These are phyloP conservation scores for Strix uralensis DNA, from an alignment of 2,113 vertebrate genomes.

Conservation along the genomic window DNA sequence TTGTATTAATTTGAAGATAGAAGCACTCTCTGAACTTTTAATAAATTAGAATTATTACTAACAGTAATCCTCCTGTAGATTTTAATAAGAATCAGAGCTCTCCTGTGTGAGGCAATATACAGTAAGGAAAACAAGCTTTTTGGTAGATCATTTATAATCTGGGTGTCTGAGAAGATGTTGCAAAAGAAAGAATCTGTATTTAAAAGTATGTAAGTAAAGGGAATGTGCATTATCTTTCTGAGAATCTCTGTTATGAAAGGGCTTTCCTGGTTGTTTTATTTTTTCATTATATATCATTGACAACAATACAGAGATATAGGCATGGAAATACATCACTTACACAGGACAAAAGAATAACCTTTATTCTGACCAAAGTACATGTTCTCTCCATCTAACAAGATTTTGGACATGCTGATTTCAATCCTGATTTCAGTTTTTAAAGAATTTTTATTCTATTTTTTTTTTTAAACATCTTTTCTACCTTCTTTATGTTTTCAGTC, in stretches of 20 bases:
- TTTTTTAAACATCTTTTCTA: not conserved
- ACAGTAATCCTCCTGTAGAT: not conserved
- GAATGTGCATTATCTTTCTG: not conserved
- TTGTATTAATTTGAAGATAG: not conserved
- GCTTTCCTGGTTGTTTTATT: not conserved
- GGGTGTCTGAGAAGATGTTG: accelerated
- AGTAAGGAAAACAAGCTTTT: not conserved
- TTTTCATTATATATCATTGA: not conserved
- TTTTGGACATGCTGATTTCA: not conserved
- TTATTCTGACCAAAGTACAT: not conserved
- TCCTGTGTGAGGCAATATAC: not conserved
- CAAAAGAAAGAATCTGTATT: not conserved
- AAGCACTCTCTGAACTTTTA: not conserved
- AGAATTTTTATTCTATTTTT: not conserved
- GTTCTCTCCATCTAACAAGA: not conserved
- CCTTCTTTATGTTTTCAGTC: not conserved
- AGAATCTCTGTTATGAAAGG: not conserved
- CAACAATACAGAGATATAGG: not conserved
- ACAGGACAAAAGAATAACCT: not conserved
- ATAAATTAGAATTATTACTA: not conserved
- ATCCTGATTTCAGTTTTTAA: not conserved
- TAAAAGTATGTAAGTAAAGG: not conserved
- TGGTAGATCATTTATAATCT: not conserved
- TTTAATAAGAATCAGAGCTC: not conserved
- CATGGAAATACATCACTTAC: not conserved